A percentile compares a stretch with the other conserved stretches of the same genome.
Evolutionary conservation across 2,113 vertebrate genomes (phyloP).

Genomic region (Benitochromis conjunctus): DNA sequence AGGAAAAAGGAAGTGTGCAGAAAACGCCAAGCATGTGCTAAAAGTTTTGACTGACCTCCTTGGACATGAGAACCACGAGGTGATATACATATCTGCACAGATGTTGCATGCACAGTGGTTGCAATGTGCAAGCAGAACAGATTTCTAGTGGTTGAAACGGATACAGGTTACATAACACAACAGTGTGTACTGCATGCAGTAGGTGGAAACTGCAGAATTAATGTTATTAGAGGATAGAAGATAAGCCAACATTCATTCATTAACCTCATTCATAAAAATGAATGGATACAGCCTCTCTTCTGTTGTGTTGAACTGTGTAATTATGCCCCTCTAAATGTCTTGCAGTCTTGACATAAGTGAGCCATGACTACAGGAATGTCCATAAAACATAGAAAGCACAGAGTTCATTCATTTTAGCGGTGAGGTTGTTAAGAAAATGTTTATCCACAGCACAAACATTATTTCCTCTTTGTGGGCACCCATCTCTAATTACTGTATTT

Average conservation of each 20-base stretch:
- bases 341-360: background rate
- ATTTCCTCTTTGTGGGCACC: background rate
- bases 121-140: background rate
- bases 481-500: background rate
- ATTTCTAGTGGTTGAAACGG: background rate
- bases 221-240: background rate
- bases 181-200: background rate
- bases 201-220: background rate
- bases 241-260: background rate
- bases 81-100: conserved; percentile 48
- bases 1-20: conserved; percentile 90
- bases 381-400: background rate
- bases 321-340: background rate
- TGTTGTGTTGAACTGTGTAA: background rate
- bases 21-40: conserved; percentile 80
- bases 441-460: background rate
- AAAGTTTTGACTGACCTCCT: conserved; percentile 91
- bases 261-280: background rate
- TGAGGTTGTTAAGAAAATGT: background rate
- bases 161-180: background rate
- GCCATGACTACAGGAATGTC: background rate
- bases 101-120: background rate
- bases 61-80: conserved; percentile 93
- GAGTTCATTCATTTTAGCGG: background rate
- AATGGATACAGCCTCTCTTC: background rate